Percentiles rank a stretch among this genome's conserved stretches.
Evolutionary conservation across 2,888 invertebrate genomes (phyloP).

Genomic region (Carabus problematicus): DNA sequence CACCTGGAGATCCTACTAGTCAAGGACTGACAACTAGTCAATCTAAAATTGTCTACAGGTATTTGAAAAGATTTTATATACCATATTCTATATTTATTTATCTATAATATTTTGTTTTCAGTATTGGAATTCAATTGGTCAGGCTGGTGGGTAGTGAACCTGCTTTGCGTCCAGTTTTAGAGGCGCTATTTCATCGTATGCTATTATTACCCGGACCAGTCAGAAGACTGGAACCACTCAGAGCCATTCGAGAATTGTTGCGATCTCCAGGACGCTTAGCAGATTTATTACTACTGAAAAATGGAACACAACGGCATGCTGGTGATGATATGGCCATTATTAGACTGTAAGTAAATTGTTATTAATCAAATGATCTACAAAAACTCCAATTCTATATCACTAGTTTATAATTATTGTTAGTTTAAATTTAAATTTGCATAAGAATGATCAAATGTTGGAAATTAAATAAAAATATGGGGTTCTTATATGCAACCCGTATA

Average conservation of each 20-base stretch:
- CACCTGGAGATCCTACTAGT: conserved; percentile 81
- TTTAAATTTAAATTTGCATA: conserved; percentile 14
- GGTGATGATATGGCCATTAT: conserved; percentile 84
- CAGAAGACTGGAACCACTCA: conserved; percentile 84
- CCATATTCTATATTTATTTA: background rate
- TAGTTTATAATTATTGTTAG: conserved; percentile 19
- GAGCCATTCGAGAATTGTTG: conserved; percentile 82
- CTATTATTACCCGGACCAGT: conserved; percentile 85
- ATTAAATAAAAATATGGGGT: background rate
- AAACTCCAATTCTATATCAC: background rate
- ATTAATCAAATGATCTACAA: background rate
- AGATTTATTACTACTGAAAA: conserved; percentile 69
- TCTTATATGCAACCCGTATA: too few species aligned
- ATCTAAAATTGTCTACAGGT: conserved; percentile 90
- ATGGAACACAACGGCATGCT: conserved; percentile 69
- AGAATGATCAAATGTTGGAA: background rate
- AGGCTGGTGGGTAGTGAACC: conserved; percentile 87
- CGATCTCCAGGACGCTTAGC: conserved; percentile 81
- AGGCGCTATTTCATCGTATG: conserved; percentile 93
- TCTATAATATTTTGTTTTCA: conserved; percentile 54
- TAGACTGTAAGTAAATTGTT: conserved; percentile 68
- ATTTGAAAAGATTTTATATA: background rate
- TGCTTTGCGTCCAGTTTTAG: conserved; percentile 87
- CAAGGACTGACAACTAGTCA: conserved; percentile 83
- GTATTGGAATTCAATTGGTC: conserved; percentile 89